phyloP scores from a whole-genome alignment of 2,113 vertebrate genomes.

The Forbesichthys agassizii region DNA sequence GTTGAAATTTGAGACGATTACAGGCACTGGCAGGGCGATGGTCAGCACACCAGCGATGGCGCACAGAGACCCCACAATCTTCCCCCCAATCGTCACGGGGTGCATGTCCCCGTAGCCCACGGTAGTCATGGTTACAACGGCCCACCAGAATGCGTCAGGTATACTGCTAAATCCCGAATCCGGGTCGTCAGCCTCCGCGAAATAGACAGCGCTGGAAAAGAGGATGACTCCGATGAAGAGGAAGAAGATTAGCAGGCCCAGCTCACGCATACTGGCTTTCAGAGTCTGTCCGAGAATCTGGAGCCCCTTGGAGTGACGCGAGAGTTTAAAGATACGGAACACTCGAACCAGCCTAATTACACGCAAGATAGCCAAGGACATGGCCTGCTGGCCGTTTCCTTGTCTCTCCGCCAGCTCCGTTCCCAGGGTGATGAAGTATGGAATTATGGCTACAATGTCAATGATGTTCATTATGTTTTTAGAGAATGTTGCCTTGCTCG shows the following conservation, averaged over 20 bases:
- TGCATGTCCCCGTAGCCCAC: constrained; percentile 98
- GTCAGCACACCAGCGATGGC: constrained; percentile 96
- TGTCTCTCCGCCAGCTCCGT: constrained; percentile 93
- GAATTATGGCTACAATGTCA: constrained; percentile 97
- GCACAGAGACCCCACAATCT: constrained; percentile 95
- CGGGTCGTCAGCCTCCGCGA: constrained; percentile 94
- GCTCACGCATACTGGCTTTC: constrained; percentile 94
- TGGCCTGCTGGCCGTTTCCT: constrained; percentile 95
- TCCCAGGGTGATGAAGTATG: constrained; percentile 96
- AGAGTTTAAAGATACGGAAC: constrained; percentile 97
- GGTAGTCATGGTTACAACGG: constrained; percentile 98
- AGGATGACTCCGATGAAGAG: constrained; percentile 96
- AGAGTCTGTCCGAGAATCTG: constrained; percentile 97
- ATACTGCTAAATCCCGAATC: constrained; percentile 93
- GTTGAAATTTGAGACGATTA: constrained; percentile 99
- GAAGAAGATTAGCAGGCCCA: constrained; percentile 95
- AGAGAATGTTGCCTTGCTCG: constrained; percentile 96
- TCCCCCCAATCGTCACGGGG: constrained; percentile 95
- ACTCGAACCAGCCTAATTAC: constrained; percentile 93
- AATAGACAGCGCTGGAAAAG: constrained; percentile 96
- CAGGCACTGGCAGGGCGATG: constrained; percentile 93
- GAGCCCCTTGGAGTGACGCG: constrained; percentile 94
- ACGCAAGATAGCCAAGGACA: constrained; percentile 94
- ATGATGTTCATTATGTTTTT: constrained; percentile 99
- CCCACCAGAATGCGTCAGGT: constrained; percentile 99